Evolutionary conservation across 2,797 vertebrate species (phyloP), one percentile per base, ranked within the genome.

Genomic region (Furcifer pardalis): DNA sequence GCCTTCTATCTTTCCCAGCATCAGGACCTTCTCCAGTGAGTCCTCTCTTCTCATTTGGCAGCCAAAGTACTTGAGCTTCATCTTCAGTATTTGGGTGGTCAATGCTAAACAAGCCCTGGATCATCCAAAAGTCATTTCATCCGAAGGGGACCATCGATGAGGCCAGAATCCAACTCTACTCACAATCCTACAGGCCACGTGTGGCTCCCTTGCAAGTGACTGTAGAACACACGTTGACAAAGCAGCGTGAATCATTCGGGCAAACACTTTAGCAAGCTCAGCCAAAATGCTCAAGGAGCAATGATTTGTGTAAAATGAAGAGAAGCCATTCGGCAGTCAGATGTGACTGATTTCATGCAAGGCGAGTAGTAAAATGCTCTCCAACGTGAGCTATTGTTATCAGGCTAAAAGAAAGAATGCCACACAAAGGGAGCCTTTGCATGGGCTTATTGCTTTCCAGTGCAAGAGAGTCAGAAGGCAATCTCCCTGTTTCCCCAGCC

Each of bases 301-400:
- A 8, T 77, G 30, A 42, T 32, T 46, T 72, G 0, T 52, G 59
- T 60, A 42, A 84, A 87, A 89, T 59, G 87, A 88, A 90, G 42
- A 80, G 80, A 79, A 83, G 77, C 10, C 60, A 87, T 85, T 77
- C 13, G 42, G 86, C 6, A 83, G 88, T 87, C 73, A 66, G 19
- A 35, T 62, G 79, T 42, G 84, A 90, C 85, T 81, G 46, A 52
- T 68, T 92, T 88, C 89, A 89, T 93, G 89, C 87, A 60, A 86
- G 84, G 63, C 86, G 85, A 79, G 94, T 88, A 95, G 95, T 87
- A 90, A 91, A 94, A 87, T 1, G 79, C 88, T 84, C 83, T 84
- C 69, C 85, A 84, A 87, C 91, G 56, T 46, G 79, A 72, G 90
- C 79, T 86, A 88, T 84, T 94, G 92, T 91, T 60, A 56, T 86